Evolutionary conservation across 2,113 vertebrate genomes (phyloP).

Genomic region (Uria lomvia): DNA sequence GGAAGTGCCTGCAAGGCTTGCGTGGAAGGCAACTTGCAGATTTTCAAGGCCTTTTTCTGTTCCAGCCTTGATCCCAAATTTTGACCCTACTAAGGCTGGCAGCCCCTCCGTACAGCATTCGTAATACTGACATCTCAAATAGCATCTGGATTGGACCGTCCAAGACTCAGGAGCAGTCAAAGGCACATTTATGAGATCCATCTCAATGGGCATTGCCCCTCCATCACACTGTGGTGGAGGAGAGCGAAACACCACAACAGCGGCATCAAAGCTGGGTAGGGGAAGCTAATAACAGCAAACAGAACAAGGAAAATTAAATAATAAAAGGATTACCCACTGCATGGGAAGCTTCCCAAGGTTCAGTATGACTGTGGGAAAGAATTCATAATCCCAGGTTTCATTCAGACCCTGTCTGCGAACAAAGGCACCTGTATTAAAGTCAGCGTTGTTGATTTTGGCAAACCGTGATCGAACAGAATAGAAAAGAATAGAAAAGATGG

Average conservation of each 20-base stretch:
- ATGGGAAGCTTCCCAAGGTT: neutral
- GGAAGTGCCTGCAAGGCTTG: neutral
- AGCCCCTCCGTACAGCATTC: neutral
- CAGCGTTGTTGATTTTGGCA: conserved; percentile 29
- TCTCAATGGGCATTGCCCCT: neutral
- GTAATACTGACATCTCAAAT: neutral
- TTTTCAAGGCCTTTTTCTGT: neutral
- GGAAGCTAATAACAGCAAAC: neutral
- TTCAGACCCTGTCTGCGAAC: conserved; percentile 20
- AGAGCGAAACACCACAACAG: neutral
- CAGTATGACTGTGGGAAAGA: neutral
- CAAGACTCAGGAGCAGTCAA: neutral
- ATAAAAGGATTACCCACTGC: neutral
- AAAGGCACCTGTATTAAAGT: conserved; percentile 41
- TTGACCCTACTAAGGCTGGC: neutral
- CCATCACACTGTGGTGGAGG: neutral
- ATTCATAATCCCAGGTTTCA: neutral
- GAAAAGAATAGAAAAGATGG: neutral
- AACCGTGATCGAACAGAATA: neutral
- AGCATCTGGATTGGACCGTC: neutral
- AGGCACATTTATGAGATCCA: neutral
- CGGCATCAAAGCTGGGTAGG: neutral
- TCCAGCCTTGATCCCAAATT: neutral
- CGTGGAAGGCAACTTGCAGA: neutral
- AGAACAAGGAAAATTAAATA: neutral